Evolutionary conservation across 2,888 invertebrate genomes (phyloP), one percentile per base, ranked within the genome.

Genomic region (Antitype chi): DNA sequence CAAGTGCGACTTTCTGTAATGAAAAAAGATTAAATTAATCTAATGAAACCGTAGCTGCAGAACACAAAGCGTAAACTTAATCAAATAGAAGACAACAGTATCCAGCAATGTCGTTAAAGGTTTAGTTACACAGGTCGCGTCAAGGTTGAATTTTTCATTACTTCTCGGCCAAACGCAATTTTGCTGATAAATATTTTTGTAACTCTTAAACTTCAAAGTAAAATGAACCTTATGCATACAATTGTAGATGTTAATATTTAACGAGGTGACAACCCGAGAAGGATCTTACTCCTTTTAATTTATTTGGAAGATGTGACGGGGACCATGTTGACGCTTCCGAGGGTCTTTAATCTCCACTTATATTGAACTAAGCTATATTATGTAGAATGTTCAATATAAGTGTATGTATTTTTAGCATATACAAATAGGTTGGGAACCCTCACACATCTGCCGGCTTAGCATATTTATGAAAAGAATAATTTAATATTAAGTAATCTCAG

Each of bases 1-100:
- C 99, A 99, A 81, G 98, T 98, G 87, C 97, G 97, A 81, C 97
- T 97, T 93, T 97, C 97, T 98, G 97, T 85, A 93, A 90, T 76
- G 62, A 82, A 80, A 76, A 78, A 70, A 78, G 0, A 59, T 59
- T 60, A 69, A 68, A 73, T 64, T 60, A 70, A 72, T 70, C 69
- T 43, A 81, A 74, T 76, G 47, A 69, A 38, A 62, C 53, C 28
- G 38, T 53, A 74, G 47, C 49, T 38, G 28, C 62, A 74, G 59
- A 74, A 55, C 68, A 80, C 63, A 74, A 80, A 77, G 74, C 69
- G 72, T 71, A 74, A 76, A 81, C 80, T 78, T 84, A 85, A 88
- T 83, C 75, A 80, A 85, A 84, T 83, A 83, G 68, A 88, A 81
- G 81, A 83, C 87, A 84, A 84, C 85, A 73, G 73, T 86, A 89